Evolutionary conservation across 2,113 vertebrate species (phyloP).

Genomic region (Chelonoidis abingdonii): DNA sequence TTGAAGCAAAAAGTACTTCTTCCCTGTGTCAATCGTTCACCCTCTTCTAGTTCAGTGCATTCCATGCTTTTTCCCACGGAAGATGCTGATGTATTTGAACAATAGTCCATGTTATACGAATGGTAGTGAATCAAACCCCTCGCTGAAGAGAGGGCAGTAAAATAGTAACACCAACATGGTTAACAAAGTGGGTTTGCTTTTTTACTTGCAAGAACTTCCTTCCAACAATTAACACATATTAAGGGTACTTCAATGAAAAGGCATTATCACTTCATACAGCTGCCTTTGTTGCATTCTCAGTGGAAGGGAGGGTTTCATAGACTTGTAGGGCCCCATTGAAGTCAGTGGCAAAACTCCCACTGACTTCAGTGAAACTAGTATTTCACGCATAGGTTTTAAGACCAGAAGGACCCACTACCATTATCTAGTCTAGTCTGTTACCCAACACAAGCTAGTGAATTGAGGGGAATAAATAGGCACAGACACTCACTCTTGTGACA

Average conservation of each 20-base stretch:
- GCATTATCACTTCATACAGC: not conserved
- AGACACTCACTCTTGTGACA: not conserved
- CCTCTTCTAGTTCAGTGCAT: constrained; percentile 54
- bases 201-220: not conserved
- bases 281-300: not conserved
- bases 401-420: not conserved
- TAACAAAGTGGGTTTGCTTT: not conserved
- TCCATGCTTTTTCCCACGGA: constrained; percentile 10
- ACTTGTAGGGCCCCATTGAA: not conserved
- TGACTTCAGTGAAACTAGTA: not conserved
- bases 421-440: not conserved
- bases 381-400: not conserved
- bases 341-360: not conserved
- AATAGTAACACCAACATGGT: not conserved
- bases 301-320: not conserved
- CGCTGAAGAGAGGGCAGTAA: not conserved
- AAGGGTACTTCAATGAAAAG: not conserved
- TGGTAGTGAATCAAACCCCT: constrained; percentile 1
- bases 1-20: constrained; percentile 72
- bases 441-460: not conserved
- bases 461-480: not conserved
- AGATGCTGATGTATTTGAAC: constrained; percentile 46
- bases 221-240: not conserved
- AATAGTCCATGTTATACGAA: not conserved
- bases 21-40: constrained; percentile 67